Conservation (phyloP, 2,113 vertebrate species). For the Xiphophorus hellerii region DNA sequence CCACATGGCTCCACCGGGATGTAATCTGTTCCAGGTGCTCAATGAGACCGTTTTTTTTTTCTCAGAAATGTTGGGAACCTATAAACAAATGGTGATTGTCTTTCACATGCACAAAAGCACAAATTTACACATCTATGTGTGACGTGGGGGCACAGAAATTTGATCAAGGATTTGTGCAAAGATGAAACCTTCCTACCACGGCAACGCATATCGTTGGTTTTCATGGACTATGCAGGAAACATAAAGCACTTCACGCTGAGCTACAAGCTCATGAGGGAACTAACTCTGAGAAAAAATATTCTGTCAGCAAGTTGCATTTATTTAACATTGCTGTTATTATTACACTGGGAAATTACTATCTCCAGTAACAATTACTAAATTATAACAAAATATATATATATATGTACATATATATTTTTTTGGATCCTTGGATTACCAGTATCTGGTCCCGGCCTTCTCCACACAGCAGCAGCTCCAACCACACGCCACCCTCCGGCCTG, state of each 20-base stretch:
- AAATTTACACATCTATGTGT: neutral
- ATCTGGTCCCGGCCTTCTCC: neutral
- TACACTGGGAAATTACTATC: too few relatives aligned
- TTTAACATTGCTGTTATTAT: too few relatives aligned
- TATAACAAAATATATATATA: too few relatives aligned
- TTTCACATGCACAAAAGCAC: neutral
- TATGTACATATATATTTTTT: too few relatives aligned
- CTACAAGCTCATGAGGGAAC: too few relatives aligned
- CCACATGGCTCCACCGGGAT: constrained; percentile 52
- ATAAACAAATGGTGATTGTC: constrained; percentile 4
- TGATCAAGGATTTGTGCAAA: neutral
- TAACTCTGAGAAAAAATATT: too few relatives aligned
- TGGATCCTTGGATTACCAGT: neutral
- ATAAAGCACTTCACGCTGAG: too few relatives aligned
- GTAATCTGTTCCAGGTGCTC: constrained; percentile 74
- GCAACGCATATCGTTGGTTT: neutral
- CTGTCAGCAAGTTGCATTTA: too few relatives aligned
- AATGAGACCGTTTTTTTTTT: neutral
- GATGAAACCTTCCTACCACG: neutral
- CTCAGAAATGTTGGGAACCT: neutral
- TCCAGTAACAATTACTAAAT: too few relatives aligned
- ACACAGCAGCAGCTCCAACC: constrained; percentile 29
- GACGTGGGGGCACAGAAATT: neutral
- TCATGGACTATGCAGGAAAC: neutral
- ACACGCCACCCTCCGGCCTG: constrained; percentile 38